Conservation (phyloP, 2,797 vertebrate genomes). For the Taeniopygia guttata region DNA sequence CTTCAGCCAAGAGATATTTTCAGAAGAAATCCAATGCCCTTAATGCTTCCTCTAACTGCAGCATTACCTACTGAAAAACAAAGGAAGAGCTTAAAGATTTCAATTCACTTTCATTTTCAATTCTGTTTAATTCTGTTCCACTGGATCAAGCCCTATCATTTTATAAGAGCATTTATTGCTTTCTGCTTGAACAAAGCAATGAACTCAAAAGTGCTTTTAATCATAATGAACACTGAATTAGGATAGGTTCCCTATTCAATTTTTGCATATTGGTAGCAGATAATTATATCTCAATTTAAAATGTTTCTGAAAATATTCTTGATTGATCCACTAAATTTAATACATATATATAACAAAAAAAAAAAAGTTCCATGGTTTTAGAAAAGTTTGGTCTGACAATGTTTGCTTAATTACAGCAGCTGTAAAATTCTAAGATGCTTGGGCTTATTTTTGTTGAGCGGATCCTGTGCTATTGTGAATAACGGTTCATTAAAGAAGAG, state of each 20-base stretch:
- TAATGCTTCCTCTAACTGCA: neutral
- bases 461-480: conserved; percentile 17
- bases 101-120: neutral
- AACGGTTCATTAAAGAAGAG: conserved; percentile 44
- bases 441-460: neutral
- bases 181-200: neutral
- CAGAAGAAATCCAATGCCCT: neutral
- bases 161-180: neutral
- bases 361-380: neutral
- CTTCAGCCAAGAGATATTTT: neutral
- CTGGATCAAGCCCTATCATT: neutral
- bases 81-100: neutral
- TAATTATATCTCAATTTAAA: neutral
- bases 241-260: neutral
- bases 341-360: neutral
- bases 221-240: neutral
- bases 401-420: conserved; percentile 24
- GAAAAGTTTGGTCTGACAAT: neutral
- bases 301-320: neutral
- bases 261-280: neutral
- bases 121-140: neutral
- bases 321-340: neutral
- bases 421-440: conserved; percentile 12
- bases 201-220: neutral
- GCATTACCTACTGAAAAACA: neutral